Conservation (phyloP, 2,888 invertebrate species). For the Boloria euphrosyne region DNA sequence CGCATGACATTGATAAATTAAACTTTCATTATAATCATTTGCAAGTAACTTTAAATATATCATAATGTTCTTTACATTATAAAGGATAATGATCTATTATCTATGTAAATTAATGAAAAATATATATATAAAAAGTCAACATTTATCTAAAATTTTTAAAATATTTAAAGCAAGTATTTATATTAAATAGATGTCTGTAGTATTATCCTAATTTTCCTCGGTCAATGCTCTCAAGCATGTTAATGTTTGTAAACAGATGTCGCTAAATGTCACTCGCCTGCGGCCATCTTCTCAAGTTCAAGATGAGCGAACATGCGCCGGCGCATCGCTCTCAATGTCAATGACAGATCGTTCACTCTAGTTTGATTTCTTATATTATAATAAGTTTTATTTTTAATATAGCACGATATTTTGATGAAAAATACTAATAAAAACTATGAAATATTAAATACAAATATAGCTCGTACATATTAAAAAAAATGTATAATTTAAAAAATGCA, state of each 20-base stretch:
- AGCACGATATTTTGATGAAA: background rate
- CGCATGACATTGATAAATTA: conserved; percentile 39
- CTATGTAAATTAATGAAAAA: background rate
- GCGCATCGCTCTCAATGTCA: conserved; percentile 66
- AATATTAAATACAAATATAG: background rate
- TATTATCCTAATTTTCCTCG: conserved; percentile 8
- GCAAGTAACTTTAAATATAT: background rate
- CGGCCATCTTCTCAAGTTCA: conserved; percentile 68
- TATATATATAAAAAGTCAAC: background rate
- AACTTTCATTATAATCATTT: conserved; percentile 32
- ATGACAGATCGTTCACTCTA: conserved; percentile 67
- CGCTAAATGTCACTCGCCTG: conserved; percentile 55
- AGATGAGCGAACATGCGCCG: conserved; percentile 59
- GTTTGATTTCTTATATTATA: conserved; percentile 51
- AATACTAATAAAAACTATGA: background rate
- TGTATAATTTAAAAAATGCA: background rate
- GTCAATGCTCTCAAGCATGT: conserved; percentile 19
- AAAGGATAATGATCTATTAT: background rate
- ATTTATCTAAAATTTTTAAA: background rate
- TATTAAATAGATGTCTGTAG: no score
- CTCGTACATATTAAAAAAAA: no score
- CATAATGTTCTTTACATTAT: conserved; percentile 7
- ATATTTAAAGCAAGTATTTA: background rate
- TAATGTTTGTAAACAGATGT: conserved; percentile 41
- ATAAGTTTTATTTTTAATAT: conserved; percentile 27